These are phyloP conservation scores for Eulemur rubriventer DNA, from an alignment of 2,797 vertebrate species.

Conservation along the genomic window DNA sequence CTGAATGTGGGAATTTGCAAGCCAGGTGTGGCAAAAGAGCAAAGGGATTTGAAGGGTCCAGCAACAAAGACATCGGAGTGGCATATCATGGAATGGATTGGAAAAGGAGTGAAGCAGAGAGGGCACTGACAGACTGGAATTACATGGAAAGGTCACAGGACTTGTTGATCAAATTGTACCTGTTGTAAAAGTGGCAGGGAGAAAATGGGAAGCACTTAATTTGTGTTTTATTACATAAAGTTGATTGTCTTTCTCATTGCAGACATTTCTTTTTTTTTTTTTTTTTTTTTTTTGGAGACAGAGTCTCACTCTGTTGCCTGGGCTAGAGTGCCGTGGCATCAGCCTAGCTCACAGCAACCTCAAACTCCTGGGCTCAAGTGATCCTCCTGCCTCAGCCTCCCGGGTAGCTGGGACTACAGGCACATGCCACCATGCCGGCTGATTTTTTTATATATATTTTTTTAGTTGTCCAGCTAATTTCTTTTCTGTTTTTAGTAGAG, in stretches of 20 bases:
- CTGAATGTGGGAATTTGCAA: background rate
- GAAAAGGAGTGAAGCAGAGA: background rate
- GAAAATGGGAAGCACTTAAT: background rate
- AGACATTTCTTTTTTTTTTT: constrained; percentile 1
- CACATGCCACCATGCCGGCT: no score
- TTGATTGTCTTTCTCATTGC: background rate
- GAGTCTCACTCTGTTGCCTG: no score
- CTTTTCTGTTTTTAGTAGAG: no score
- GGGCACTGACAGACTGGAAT: background rate
- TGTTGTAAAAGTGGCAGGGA: background rate
- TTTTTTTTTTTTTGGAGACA: no score
- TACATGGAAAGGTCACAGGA: background rate
- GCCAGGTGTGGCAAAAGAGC: background rate
- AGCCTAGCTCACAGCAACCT: no score
- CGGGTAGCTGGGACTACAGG: no score
- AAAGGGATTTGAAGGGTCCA: background rate
- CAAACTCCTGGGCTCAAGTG: no score
- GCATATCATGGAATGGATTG: background rate
- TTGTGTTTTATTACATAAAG: background rate
- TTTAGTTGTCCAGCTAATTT: no score
- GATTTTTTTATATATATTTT: no score
- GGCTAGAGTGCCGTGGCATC: no score
- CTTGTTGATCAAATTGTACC: background rate
- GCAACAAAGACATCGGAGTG: background rate
- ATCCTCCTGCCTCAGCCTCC: no score